Evolutionary conservation across 2,888 invertebrate genomes (phyloP).

Genomic region (Adelphocoris suturalis): DNA sequence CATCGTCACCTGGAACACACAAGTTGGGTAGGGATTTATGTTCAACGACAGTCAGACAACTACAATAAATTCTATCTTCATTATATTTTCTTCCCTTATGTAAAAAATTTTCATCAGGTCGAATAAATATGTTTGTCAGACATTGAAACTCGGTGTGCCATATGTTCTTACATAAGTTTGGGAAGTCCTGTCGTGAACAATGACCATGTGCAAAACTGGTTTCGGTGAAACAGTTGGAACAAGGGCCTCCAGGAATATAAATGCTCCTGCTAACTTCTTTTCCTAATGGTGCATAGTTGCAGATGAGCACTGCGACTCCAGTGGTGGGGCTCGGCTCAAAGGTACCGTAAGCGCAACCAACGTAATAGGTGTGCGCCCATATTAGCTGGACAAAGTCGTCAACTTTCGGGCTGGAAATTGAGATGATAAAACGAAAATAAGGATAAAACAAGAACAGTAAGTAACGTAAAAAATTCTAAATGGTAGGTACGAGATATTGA

Average conservation of each 20-base stretch:
- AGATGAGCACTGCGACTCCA: slow-evolving; percentile 45
- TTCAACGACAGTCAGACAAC: too few species aligned
- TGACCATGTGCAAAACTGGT: background rate
- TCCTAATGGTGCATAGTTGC: slow-evolving; percentile 53
- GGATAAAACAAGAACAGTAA: background rate
- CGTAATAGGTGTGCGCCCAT: slow-evolving; percentile 32
- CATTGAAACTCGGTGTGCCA: too few species aligned
- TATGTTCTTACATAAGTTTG: slow-evolving; percentile 17
- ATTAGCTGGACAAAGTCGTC: slow-evolving; percentile 35
- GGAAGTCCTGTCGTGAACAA: background rate
- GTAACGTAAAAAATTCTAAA: background rate
- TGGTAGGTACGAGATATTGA: too few species aligned
- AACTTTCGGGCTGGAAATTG: background rate
- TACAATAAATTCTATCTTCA: too few species aligned
- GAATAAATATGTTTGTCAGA: too few species aligned
- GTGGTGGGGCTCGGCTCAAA: background rate
- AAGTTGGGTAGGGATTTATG: too few species aligned
- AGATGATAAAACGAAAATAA: too few species aligned
- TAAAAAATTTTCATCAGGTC: too few species aligned
- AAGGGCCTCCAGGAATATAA: slow-evolving; percentile 54
- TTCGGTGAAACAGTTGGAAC: slow-evolving; percentile 20
- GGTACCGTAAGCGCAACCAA: slow-evolving; percentile 41
- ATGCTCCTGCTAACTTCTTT: background rate
- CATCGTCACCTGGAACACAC: too few species aligned
- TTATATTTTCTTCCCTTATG: too few species aligned